Conservation (phyloP, 2,113 vertebrate species). For the Crotalus helleri region DNA sequence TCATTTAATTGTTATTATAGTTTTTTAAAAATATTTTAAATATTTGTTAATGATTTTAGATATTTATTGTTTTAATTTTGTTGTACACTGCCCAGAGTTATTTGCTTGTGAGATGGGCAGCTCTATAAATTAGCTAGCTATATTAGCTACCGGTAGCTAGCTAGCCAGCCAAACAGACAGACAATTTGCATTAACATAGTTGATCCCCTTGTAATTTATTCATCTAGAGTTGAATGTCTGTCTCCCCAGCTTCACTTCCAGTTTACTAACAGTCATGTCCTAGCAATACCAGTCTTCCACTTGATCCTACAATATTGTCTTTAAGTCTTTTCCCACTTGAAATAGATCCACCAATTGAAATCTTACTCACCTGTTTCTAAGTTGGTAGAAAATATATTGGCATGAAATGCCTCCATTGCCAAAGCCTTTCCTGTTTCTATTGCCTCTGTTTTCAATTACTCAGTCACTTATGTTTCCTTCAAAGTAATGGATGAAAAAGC, state of each 20-base stretch:
- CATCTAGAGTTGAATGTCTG: not conserved
- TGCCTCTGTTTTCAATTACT: not conserved
- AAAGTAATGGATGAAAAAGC: not conserved
- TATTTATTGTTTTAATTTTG: not conserved
- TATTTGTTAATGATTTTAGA: not conserved
- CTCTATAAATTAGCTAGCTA: not conserved
- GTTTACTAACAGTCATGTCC: not conserved
- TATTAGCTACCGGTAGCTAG: not conserved
- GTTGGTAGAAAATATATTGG: not conserved
- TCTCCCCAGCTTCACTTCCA: not conserved
- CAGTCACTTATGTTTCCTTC: not conserved
- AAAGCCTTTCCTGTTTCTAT: not conserved
- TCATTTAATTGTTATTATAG: not conserved
- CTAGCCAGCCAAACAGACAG: not conserved
- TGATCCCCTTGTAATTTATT: not conserved
- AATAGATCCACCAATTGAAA: not conserved
- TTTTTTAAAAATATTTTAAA: not conserved
- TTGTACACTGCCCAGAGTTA: not conserved
- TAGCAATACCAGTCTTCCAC: not conserved
- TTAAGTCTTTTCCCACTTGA: not conserved
- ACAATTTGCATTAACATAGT: not conserved
- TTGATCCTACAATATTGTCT: not conserved
- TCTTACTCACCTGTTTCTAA: not conserved
- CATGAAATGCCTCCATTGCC: not conserved
- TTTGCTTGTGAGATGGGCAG: not conserved